Evolutionary conservation across 2,888 invertebrate species (phyloP).

Genomic region (Stenotaenia linearis): DNA sequence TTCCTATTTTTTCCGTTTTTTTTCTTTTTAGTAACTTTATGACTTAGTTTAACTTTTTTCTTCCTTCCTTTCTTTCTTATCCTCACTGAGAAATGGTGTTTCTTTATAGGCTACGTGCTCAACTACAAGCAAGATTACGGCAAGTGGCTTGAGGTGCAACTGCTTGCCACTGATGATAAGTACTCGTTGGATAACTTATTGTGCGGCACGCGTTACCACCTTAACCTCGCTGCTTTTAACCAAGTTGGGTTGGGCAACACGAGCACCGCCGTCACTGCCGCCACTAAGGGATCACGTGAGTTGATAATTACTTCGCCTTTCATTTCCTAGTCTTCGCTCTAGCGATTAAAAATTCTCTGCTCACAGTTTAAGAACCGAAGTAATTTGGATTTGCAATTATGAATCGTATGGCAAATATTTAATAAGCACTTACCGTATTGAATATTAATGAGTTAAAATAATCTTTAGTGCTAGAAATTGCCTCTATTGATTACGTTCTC

Average conservation of each 20-base stretch:
- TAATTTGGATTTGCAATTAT: background rate
- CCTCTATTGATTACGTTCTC: background rate
- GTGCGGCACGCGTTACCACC: slow-evolving; percentile 30
- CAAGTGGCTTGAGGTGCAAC: slow-evolving; percentile 42
- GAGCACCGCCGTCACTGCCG: slow-evolving; percentile 26
- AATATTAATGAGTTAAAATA: too few species aligned
- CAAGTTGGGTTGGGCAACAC: slow-evolving; percentile 27
- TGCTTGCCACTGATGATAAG: slow-evolving; percentile 29
- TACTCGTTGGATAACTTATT: slow-evolving; percentile 28
- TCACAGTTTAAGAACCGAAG: background rate
- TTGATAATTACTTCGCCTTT: background rate
- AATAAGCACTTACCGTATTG: too few species aligned
- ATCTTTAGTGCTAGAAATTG: background rate
- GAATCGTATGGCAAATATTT: background rate
- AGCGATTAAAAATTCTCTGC: background rate
- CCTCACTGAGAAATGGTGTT: slow-evolving; percentile 21
- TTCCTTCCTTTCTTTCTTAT: background rate
- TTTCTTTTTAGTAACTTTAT: background rate
- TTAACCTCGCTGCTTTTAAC: slow-evolving; percentile 27
- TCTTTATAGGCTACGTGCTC: slow-evolving; percentile 41
- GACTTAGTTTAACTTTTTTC: background rate
- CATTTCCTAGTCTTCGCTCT: background rate
- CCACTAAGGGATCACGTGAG: slow-evolving; percentile 32
- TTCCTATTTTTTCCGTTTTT: background rate
- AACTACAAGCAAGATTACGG: slow-evolving; percentile 46